Evolutionary conservation across 2,113 vertebrate genomes (phyloP).

Genomic region (Gymnogyps californianus): DNA sequence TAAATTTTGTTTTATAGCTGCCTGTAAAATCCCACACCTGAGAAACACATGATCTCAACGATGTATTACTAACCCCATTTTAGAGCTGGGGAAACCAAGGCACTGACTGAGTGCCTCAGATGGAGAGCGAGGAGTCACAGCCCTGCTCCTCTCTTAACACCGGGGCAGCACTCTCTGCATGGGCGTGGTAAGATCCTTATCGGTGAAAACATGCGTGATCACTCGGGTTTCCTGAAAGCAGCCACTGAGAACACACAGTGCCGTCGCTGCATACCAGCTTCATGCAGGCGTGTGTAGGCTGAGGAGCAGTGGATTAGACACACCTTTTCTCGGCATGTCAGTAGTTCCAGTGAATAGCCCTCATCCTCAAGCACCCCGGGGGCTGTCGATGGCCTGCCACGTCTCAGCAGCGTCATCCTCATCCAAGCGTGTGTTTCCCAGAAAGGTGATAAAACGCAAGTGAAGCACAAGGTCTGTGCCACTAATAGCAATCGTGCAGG

Average conservation of each 20-base stretch:
- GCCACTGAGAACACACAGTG: background rate
- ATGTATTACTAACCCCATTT: background rate
- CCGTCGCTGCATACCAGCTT: background rate
- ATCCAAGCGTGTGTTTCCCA: background rate
- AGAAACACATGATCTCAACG: background rate
- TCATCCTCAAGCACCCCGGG: background rate
- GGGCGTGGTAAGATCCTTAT: background rate
- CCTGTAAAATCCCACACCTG: background rate
- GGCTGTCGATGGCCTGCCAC: background rate
- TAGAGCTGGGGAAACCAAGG: background rate
- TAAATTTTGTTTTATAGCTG: background rate
- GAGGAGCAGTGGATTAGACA: background rate
- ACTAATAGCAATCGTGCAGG: accelerated
- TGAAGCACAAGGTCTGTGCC: background rate
- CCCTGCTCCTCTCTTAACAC: background rate
- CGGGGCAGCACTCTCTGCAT: background rate
- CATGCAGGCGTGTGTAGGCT: background rate
- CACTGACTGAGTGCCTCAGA: background rate
- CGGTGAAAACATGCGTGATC: background rate
- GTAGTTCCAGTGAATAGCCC: background rate
- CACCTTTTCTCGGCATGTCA: slow-evolving; percentile 23
- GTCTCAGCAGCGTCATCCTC: background rate
- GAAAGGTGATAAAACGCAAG: background rate
- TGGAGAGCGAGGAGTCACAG: background rate
- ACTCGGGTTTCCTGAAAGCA: background rate